phyloP scores from a whole-genome alignment of 2,113 vertebrate species.

The Tragelaphus scriptus region DNA sequence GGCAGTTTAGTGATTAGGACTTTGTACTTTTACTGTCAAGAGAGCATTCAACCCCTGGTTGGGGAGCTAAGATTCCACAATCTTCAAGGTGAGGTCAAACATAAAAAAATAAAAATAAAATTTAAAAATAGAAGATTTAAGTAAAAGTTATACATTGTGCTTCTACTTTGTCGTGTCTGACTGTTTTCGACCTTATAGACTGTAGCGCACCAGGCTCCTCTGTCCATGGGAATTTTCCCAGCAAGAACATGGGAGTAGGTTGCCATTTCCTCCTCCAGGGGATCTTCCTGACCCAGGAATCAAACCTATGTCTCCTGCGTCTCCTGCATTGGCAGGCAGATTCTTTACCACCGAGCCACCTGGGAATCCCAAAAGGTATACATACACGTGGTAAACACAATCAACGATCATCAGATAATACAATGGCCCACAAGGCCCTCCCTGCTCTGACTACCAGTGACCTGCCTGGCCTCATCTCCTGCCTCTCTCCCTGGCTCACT shows the following conservation, averaged over 20 bases:
- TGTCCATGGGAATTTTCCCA: background rate
- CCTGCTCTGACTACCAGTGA: background rate
- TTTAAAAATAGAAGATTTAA: background rate
- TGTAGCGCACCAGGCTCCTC: background rate
- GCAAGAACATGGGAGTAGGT: background rate
- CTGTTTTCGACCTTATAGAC: background rate
- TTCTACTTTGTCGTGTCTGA: background rate
- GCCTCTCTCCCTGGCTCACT: background rate
- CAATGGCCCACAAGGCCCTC: background rate
- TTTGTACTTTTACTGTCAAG: background rate
- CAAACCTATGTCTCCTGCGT: background rate
- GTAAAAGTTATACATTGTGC: background rate
- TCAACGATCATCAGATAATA: background rate
- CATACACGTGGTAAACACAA: background rate
- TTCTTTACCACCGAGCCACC: background rate
- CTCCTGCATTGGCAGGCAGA: background rate
- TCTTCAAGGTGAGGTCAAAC: background rate
- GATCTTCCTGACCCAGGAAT: background rate
- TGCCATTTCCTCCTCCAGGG: background rate
- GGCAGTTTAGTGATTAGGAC: background rate
- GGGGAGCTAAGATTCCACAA: background rate
- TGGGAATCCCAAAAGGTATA: background rate
- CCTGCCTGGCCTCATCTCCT: background rate
- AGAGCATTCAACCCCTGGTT: background rate
- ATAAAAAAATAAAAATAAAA: background rate